Base-by-base conservation (phyloP, 2,888 invertebrate species). In the Seladonia tumulorum region DNA sequence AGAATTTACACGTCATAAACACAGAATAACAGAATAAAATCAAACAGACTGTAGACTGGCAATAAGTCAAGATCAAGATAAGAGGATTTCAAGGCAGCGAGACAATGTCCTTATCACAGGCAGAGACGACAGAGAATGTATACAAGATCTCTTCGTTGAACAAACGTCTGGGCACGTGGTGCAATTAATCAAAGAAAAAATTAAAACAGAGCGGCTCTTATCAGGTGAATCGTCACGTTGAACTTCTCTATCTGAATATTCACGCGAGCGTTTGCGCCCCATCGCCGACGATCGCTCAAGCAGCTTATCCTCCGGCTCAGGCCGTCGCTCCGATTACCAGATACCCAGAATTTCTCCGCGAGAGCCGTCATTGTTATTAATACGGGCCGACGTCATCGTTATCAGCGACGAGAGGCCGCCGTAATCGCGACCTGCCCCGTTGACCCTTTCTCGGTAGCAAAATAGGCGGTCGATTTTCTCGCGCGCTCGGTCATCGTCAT, bases 351-450 rank as follows among this genome's bases (percentile, higher is more conserved):
- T 18, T 35, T 29, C n/a, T 25, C 53, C 76, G 22, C 22, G 57
- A 14, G 42, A 29, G 5, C 39, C 78, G 87, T 87, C 87, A 75
- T 66, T 57, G n/a, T 70, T 79, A 80, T 73, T 75, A 80, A 87
- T 79, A 87, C 42, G 60, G 60, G 12, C 12, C 63, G 42, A 77
- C 76, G 83, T 71, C 80, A 60, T 86, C 80, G 47, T 82, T 86
- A 82, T 86, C 81, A 63, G 45, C 76, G 47, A 72, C 42, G 71
- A 25, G 68, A 49, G 49, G 42, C 47, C 47, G 57, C 47, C 57
- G 39, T 49, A 68, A 47, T 80, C 74, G 72, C 74, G n/a, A 29
- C 49, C 49, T 22, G 29, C 1, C 63, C 63, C 5, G 57, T 42
- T 29, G 77, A 77, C 71, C 66, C 42, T 18, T 70, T 22, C 42